Conservation (phyloP, 1,140 invertebrate species). For the Ceratina calcarata region DNA sequence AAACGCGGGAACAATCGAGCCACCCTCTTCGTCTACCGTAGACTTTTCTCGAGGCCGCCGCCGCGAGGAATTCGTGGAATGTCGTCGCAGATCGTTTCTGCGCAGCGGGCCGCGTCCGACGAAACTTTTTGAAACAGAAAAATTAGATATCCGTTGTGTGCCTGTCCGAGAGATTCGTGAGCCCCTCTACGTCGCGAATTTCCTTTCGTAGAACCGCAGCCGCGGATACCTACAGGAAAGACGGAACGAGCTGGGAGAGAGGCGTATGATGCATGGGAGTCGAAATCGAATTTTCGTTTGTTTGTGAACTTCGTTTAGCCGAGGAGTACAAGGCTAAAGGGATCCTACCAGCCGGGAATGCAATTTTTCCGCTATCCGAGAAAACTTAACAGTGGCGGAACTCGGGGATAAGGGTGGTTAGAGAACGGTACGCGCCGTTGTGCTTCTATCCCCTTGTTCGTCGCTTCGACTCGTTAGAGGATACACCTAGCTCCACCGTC, state of each 20-base stretch:
- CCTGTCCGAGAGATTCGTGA: conserved; percentile 35
- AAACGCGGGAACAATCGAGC: conserved; percentile 66
- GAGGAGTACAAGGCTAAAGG: conserved; percentile 63
- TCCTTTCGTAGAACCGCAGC: conserved; percentile 23
- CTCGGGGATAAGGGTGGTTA: not conserved
- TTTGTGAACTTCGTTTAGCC: conserved; percentile 75
- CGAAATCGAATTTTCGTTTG: conserved; percentile 77
- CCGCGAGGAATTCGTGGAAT: conserved; percentile 69
- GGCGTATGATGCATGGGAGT: conserved; percentile 74
- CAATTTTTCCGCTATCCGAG: conserved; percentile 62
- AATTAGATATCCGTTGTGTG: conserved; percentile 72
- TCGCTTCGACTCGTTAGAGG: conserved; percentile 11
- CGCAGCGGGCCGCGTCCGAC: conserved; percentile 41
- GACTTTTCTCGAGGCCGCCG: conserved; percentile 45
- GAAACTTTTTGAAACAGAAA: conserved; percentile 75
- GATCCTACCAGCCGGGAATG: conserved; percentile 58
- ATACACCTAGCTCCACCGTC: not conserved
- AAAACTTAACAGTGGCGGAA: conserved; percentile 54
- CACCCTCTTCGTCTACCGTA: conserved; percentile 16
- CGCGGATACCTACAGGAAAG: conserved; percentile 19
- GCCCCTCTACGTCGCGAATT: conserved; percentile 42
- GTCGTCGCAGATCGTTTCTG: conserved; percentile 65
- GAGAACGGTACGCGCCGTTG: not conserved
- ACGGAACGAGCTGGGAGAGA: conserved; percentile 31
- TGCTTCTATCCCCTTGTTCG: conserved; percentile 1